phyloP scores from a whole-genome alignment of 2,888 invertebrate genomes.

The Brachynemurus nebulosus region DNA sequence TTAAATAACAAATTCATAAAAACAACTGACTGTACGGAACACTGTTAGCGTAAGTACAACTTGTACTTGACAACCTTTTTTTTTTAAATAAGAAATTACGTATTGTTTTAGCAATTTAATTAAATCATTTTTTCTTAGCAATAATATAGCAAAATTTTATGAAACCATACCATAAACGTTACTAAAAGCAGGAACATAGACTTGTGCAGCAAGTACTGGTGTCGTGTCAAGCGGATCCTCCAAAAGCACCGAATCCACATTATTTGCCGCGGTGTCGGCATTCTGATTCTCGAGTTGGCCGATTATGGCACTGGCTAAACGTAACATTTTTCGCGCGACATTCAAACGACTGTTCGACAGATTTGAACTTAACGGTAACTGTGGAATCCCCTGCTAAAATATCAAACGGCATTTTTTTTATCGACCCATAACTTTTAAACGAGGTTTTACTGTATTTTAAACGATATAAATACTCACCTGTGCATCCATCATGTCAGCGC shows the following conservation, averaged over 20 bases:
- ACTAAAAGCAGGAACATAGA: constrained; percentile 5
- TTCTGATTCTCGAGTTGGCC: constrained; percentile 32
- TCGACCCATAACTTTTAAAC: neutral
- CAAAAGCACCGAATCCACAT: constrained; percentile 15
- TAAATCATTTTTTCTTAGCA: no score
- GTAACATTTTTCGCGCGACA: constrained; percentile 36
- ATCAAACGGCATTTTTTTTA: neutral
- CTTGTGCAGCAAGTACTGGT: constrained; percentile 25
- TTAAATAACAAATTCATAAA: no score
- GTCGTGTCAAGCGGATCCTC: constrained; percentile 21
- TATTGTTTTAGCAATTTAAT: no score
- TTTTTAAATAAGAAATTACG: no score
- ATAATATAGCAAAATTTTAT: no score
- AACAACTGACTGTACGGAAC: no score
- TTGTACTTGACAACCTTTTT: no score
- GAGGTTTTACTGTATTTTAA: neutral
- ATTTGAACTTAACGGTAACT: constrained; percentile 36
- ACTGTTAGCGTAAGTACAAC: no score
- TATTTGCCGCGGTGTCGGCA: constrained; percentile 14
- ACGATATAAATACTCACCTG: constrained; percentile 17
- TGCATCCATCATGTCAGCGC: constrained; percentile 33
- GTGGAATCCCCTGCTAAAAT: constrained; percentile 29
- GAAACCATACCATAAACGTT: constrained; percentile 2
- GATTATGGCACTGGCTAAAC: constrained; percentile 31
- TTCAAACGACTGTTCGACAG: constrained; percentile 37